A percentile compares a stretch with the other conserved stretches of the same genome.
Evolutionary conservation across 2,113 vertebrate species (phyloP).

Genomic region (Pagrus major): DNA sequence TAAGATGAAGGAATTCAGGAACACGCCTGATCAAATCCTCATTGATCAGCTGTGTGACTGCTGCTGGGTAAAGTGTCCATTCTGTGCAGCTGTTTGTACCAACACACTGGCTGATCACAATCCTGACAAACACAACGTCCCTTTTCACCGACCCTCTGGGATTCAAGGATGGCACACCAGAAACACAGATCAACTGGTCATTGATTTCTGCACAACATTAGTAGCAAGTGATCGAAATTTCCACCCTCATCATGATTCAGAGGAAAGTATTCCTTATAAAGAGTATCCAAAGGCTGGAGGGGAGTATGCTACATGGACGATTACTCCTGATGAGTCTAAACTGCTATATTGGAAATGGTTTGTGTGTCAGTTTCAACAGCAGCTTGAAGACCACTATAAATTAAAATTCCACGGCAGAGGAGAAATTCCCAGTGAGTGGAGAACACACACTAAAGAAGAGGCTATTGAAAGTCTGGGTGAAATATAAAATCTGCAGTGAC

Average conservation of each 20-base stretch:
- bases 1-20: not conserved
- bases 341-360: slow-evolving; percentile 87
- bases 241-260: not conserved
- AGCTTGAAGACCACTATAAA: slow-evolving; percentile 60
- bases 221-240: not conserved
- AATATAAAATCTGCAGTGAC: not conserved
- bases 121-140: too few species aligned
- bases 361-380: slow-evolving; percentile 74
- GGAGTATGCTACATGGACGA: slow-evolving; percentile 67
- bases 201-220: slow-evolving; percentile 65
- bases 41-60: too few species aligned
- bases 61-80: too few species aligned
- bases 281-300: slow-evolving; percentile 63
- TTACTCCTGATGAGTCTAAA: slow-evolving; percentile 75
- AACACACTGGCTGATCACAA: too few species aligned
- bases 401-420: not conserved
- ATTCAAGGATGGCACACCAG: too few species aligned
- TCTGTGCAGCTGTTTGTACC: too few species aligned
- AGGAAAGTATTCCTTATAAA: not conserved
- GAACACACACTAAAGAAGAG: not conserved
- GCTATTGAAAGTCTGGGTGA: slow-evolving; percentile 55
- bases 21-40: slow-evolving; percentile 56
- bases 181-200: too few species aligned
- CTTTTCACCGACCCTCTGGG: too few species aligned
- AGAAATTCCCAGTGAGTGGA: slow-evolving; percentile 54